phyloP scores from a whole-genome alignment of 2,888 invertebrate species.

The Theretra japonica region DNA sequence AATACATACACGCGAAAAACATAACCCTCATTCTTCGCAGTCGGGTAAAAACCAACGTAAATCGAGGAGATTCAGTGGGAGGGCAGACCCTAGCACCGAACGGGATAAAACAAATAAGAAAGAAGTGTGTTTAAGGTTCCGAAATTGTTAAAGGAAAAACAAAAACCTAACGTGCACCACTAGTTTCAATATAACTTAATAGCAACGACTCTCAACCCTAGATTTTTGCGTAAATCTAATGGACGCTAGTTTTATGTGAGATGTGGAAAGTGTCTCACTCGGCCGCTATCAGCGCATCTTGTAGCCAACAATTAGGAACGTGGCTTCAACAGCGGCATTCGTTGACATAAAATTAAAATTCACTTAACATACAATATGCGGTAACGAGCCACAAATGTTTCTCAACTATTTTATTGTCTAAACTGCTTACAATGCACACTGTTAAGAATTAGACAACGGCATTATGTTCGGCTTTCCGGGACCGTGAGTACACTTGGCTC shows the following conservation, averaged over 20 bases:
- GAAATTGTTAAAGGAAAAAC: no score
- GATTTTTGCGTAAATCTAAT: not conserved
- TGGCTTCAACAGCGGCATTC: not conserved
- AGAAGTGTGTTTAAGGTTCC: no score
- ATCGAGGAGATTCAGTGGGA: no score
- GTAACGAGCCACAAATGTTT: not conserved
- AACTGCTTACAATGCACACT: not conserved
- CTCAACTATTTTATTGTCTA: conserved; percentile 4
- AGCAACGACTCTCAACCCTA: not conserved
- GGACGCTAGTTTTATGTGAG: not conserved
- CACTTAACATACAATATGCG: not conserved
- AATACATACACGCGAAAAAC: no score
- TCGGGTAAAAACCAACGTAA: no score
- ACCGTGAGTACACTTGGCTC: conserved; percentile 7
- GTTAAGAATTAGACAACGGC: conserved; percentile 1
- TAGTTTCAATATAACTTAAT: not conserved
- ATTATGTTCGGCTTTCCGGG: conserved; percentile 16
- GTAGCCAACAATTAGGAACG: not conserved
- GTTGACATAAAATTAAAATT: not conserved
- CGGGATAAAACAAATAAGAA: no score
- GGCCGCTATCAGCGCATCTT: not conserved
- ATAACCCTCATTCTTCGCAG: no score
- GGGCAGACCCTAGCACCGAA: no score
- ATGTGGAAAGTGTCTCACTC: not conserved
- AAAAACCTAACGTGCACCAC: no score